phyloP scores from a whole-genome alignment of 2,113 vertebrate genomes.

The Amphiprion percula region DNA sequence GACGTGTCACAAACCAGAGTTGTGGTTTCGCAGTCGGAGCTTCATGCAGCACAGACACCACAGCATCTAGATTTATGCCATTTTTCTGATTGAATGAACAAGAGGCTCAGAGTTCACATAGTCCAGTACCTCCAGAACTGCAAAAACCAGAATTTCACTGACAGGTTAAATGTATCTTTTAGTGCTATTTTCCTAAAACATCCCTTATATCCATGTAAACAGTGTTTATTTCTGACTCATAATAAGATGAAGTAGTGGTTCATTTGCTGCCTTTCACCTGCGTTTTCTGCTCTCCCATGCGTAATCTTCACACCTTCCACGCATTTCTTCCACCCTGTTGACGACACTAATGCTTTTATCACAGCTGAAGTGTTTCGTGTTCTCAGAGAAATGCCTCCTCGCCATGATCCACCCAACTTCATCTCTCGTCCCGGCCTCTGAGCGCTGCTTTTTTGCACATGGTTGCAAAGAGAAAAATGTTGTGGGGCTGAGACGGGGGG shows the following conservation, averaged over 20 bases:
- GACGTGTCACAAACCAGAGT: constrained; percentile 39
- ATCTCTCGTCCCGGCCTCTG: constrained; percentile 20
- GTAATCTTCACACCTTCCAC: constrained; percentile 17
- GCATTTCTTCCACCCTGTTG: constrained; percentile 34
- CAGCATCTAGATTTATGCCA: constrained; percentile 9
- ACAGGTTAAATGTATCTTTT: too few species aligned
- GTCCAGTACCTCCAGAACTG: not conserved
- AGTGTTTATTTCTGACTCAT: not conserved
- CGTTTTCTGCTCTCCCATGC: constrained; percentile 35
- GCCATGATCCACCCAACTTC: not conserved
- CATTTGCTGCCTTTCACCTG: constrained; percentile 11
- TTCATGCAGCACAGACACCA: constrained; percentile 5
- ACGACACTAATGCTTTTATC: constrained; percentile 54
- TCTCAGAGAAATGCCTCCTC: not conserved
- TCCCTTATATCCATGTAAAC: too few species aligned
- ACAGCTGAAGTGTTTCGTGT: constrained; percentile 48
- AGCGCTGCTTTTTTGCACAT: constrained; percentile 45
- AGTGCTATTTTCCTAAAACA: too few species aligned
- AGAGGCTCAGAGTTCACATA: not conserved
- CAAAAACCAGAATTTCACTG: too few species aligned
- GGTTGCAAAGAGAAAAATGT: constrained; percentile 45
- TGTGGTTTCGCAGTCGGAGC: constrained; percentile 46
- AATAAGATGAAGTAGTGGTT: not conserved
- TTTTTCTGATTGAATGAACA: constrained; percentile 20
- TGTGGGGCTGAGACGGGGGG: constrained; percentile 44